Conservation (phyloP, 1,140 invertebrate genomes). For the Brachionus calyciflorus region DNA sequence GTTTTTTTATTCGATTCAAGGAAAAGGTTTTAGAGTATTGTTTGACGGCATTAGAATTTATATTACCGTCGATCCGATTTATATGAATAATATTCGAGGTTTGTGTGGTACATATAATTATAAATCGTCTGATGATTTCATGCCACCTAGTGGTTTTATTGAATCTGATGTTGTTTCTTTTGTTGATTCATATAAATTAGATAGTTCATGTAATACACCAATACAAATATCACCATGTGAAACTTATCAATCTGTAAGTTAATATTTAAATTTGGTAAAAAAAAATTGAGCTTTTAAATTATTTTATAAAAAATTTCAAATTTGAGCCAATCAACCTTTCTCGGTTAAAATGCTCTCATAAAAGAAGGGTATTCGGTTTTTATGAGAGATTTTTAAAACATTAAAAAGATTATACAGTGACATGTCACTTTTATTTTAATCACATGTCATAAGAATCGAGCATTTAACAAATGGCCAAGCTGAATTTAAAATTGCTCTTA, state of each 20-base stretch:
- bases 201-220: constrained; percentile 67
- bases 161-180: constrained; percentile 73
- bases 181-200: constrained; percentile 82
- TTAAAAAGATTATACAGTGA: too few species aligned
- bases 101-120: constrained; percentile 82
- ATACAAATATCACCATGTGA: constrained; percentile 66
- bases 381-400: too few species aligned
- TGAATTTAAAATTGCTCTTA: too few species aligned
- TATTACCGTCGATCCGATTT: constrained; percentile 72
- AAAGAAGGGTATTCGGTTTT: too few species aligned
- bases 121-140: constrained; percentile 82
- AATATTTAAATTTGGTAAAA: constrained; percentile 55
- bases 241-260: constrained; percentile 68
- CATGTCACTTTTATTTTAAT: too few species aligned
- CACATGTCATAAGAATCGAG: too few species aligned
- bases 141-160: constrained; percentile 75
- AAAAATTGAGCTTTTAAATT: too few species aligned
- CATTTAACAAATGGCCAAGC: too few species aligned
- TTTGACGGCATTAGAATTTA: constrained; percentile 66
- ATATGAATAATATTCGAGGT: constrained; percentile 68
- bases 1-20: constrained; percentile 44
- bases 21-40: constrained; percentile 47
- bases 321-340: too few species aligned
- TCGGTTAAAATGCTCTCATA: too few species aligned
- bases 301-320: too few species aligned